Evolutionary conservation across 1,140 invertebrate species (phyloP).

Genomic region (Calephelis nemesis): DNA sequence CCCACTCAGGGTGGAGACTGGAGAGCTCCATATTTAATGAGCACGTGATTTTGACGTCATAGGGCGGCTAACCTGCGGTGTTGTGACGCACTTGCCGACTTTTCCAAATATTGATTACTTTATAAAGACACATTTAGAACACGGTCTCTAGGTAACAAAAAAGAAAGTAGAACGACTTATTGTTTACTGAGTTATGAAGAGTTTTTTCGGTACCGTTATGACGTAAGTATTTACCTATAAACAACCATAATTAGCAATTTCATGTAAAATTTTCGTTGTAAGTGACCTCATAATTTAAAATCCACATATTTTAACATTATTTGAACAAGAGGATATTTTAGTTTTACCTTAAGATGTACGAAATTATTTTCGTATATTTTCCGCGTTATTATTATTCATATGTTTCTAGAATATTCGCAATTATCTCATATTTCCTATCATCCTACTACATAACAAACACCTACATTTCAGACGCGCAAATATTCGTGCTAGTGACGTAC

Average conservation of each 20-base stretch:
- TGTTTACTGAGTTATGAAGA: constrained; percentile 17
- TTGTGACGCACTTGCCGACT: constrained; percentile 29
- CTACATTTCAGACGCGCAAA: constrained; percentile 11
- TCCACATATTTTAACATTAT: too few species aligned
- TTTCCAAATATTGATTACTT: constrained; percentile 11
- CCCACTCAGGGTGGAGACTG: constrained; percentile 22
- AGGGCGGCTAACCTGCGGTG: constrained; percentile 28
- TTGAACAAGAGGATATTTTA: too few species aligned
- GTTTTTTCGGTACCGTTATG: constrained; percentile 2
- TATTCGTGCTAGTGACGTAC: constrained; percentile 11
- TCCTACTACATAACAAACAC: constrained; percentile 1
- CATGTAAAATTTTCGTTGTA: too few species aligned
- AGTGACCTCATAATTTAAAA: too few species aligned
- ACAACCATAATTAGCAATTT: not conserved
- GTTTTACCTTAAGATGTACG: too few species aligned
- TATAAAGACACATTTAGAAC: constrained; percentile 17
- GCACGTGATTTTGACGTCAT: constrained; percentile 35
- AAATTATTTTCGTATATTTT: not conserved
- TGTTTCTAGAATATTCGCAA: not conserved
- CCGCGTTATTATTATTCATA: not conserved
- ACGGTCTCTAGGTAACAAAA: constrained; percentile 7
- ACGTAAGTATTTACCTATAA: constrained; percentile 1
- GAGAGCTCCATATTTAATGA: constrained; percentile 13
- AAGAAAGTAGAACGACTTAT: constrained; percentile 9
- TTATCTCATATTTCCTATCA: not conserved